Percentiles rank a stretch among this genome's conserved stretches.
Evolutionary conservation across 2,797 vertebrate species (phyloP).

Genomic region (Australoheros facetus): DNA sequence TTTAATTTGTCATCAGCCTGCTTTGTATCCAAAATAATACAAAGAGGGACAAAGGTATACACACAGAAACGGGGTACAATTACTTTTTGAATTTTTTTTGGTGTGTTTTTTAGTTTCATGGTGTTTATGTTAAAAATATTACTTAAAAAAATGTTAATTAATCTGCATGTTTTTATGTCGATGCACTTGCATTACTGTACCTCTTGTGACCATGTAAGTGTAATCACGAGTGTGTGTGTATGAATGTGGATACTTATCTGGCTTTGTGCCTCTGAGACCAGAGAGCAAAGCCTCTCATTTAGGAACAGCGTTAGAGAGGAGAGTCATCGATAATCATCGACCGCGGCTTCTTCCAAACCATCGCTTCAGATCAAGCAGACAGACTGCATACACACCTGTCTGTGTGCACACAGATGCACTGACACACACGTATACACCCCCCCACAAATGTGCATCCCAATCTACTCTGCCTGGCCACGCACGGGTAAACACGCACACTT

Average conservation of each 20-base stretch:
- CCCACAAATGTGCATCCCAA: neutral
- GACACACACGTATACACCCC: neutral
- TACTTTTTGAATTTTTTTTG: neutral
- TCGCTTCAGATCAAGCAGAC: constrained; percentile 52
- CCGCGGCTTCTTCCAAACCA: constrained; percentile 54
- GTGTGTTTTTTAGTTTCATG: neutral
- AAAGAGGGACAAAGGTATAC: neutral
- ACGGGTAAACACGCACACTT: constrained; percentile 20
- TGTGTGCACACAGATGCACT: neutral
- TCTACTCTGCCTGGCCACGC: neutral
- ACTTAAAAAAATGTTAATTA: neutral
- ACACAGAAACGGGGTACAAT: no score
- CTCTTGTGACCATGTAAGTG: neutral
- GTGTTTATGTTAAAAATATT: neutral
- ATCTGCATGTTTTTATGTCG: constrained; percentile 6
- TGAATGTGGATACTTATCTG: constrained; percentile 7
- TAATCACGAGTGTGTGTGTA: constrained; percentile 10
- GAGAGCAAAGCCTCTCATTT: constrained; percentile 62
- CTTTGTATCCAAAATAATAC: no score
- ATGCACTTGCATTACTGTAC: neutral
- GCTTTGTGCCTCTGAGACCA: constrained; percentile 32
- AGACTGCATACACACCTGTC: constrained; percentile 43
- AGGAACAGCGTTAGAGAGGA: constrained; percentile 49
- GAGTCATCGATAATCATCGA: constrained; percentile 71
- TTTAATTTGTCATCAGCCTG: neutral